A percentile compares a stretch with the other conserved stretches of the same genome.
Evolutionary conservation across 2,888 invertebrate species (phyloP).

Genomic region (Penaeus monodon): DNA sequence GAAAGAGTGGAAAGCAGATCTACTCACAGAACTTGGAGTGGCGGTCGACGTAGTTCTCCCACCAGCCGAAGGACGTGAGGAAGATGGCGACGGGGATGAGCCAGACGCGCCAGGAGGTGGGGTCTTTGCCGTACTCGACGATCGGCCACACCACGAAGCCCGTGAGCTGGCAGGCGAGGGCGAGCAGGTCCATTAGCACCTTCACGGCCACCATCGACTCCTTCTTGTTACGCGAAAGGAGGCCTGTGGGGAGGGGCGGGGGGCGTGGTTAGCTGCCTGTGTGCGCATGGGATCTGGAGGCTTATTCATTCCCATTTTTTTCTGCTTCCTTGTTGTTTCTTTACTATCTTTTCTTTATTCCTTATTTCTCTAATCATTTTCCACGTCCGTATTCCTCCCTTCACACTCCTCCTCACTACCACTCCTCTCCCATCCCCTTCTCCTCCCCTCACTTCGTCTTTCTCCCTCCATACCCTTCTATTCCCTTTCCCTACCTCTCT

Average conservation of each 20-base stretch:
- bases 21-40: slow-evolving; percentile 83
- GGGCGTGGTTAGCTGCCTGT: neutral
- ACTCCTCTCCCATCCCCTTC: no score
- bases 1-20: neutral
- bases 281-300: no score
- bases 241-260: slow-evolving; percentile 72
- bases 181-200: slow-evolving; percentile 78
- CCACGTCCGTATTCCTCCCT: no score
- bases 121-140: slow-evolving; percentile 66
- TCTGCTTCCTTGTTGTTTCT: no score
- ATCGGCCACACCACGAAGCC: slow-evolving; percentile 92
- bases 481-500: no score
- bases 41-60: slow-evolving; percentile 95
- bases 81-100: slow-evolving; percentile 87
- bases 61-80: slow-evolving; percentile 93
- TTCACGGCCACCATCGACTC: slow-evolving; percentile 71
- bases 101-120: slow-evolving; percentile 79
- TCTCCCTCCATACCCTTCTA: no score
- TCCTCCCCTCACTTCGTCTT: no score
- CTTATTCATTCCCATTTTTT: no score
- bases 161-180: slow-evolving; percentile 89
- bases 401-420: no score
- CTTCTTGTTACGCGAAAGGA: slow-evolving; percentile 85
- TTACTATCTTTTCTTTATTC: no score
- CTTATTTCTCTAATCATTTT: no score